Base-by-base conservation (phyloP, 37 sponge, comb jelly and placozoan genomes). In the Lycopodina hypogea region DNA sequence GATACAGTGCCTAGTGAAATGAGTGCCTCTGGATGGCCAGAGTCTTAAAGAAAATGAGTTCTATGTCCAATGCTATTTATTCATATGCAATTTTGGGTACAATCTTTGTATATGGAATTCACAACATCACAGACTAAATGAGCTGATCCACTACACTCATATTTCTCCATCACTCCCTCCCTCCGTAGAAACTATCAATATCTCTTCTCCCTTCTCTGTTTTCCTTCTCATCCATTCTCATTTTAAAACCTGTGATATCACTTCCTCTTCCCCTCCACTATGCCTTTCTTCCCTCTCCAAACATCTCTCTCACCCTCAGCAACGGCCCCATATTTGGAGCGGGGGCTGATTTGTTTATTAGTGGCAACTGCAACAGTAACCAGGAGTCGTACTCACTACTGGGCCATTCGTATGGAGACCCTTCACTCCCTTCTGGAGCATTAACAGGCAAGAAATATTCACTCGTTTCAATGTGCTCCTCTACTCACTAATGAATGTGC, bases 311-410 rank as follows among this genome's bases (percentile, higher is more conserved):
- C 29, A 17, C 22, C 33, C 33, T 15, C 74, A 94, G 95, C 19
- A 86, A 67, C 68, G 95, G 95, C 17, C 95, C 95, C 2, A 91
- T 88, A 57, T 94, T 94, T 91, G 95, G 95, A 36, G 80, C 90
- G 12, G 95, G 95, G 17, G 88, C 92, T 6, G 95, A 94, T 68
- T 78, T 94, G 50, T 91, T 72, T 59, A 75, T 94, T 21, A 82
- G 91, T 56, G 86, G 42, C 74, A 83, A 94, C 15, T 85, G 92
- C 72, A 77, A 94, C 40, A 66, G 32, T 22, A 91, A 82, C 59
- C 75, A 81, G 37, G 87, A 91, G 59, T 91, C 92, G 0, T 94
- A 94, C 75, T 94, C 92, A 12, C 89, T 82, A 32, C 80, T 94
- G 0, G 86, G 78, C 6, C 76, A 80, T 79, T 86, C 91, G 0